Evolutionary conservation across 1,140 invertebrate species (phyloP), one percentile per base, ranked within the genome.

Genomic region (Agraylea sexmaculata): DNA sequence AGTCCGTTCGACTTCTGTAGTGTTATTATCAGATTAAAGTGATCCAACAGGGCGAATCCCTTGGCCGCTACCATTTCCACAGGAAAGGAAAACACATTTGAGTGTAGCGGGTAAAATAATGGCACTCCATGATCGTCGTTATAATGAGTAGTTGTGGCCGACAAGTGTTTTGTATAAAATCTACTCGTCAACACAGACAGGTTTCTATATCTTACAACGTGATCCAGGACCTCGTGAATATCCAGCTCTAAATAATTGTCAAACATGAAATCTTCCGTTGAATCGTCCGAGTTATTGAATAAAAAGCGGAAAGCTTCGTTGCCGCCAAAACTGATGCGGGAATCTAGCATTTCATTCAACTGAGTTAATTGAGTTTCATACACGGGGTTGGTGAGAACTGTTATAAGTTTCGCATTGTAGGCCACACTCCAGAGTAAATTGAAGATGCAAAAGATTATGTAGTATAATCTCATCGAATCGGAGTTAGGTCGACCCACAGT

Each of bases 1-100:
- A 50, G 2, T 8, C 48, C 48, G 30, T 40, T 44, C 1, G 48
- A 41, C 34, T 47, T 50, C 6, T 44, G 17, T 2, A 30, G 21
- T 6, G 30, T 22, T 3, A 50, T 39, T 12, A 46, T 15, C 3
- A n/a, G 13, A 18, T 50, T 35, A 21, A 50, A 50, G 18, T 19
- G 38, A 3, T 45, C 39, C 15, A 42, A 29, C 30, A 47, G 44
- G 1, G 37, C 48, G 33, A 50, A 50, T 2, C 48, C 48, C 34
- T 47, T 47, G 5, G 45, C 29, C 4, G 36, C 28, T 4, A 47
- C 45, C 23, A 50, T 50, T 42, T 50, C 48, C 4, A 47, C 37
- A 11, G 48, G 45, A 44, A 50, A 50, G 8, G 48, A 50, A 19
- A 50, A 47, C 11, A 46, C 48, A 7, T 43, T 46, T 7, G 33